These are phyloP conservation scores for Leuciscus waleckii DNA, from an alignment of 2,797 vertebrate species.

Conservation along the genomic window DNA sequence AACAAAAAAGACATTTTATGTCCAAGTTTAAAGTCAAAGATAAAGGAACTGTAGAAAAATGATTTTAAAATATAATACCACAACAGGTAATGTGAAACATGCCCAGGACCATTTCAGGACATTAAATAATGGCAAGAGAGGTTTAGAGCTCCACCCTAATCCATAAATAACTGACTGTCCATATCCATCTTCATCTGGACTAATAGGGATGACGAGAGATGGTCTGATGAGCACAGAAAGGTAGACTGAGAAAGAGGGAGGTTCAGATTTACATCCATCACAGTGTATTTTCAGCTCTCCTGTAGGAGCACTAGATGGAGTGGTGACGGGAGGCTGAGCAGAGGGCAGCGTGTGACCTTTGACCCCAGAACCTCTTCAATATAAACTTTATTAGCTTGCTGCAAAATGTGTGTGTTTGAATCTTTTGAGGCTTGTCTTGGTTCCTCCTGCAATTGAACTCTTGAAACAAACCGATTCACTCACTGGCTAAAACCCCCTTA, in stretches of 20 bases:
- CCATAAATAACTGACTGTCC: conserved; percentile 57
- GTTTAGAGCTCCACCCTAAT: conserved; percentile 28
- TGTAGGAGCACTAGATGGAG: conserved; percentile 48
- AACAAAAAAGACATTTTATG: not conserved
- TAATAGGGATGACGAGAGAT: conserved; percentile 64
- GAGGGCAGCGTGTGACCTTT: conserved; percentile 55
- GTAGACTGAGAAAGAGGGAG: not conserved
- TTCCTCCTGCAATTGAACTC: conserved; percentile 41
- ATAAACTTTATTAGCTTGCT: conserved; percentile 49
- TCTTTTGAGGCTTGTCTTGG: conserved; percentile 24
- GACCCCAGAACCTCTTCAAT: conserved; percentile 52
- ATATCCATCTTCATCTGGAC: conserved; percentile 72
- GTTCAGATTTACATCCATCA: conserved; percentile 51
- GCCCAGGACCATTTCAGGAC: not conserved
- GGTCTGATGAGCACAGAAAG: conserved; percentile 25
- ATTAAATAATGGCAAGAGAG: conserved; percentile 16
- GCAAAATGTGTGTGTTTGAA: conserved; percentile 17
- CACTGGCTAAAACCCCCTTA: conserved; percentile 8
- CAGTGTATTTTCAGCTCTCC: conserved; percentile 37
- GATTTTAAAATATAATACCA: not conserved
- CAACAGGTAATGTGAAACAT: conserved; percentile 16
- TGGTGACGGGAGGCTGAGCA: conserved; percentile 44
- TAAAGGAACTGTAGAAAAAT: not conserved
- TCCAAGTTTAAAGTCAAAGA: not conserved
- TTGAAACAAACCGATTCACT: conserved; percentile 27